Evolutionary conservation across 2,888 invertebrate species (phyloP).

Genomic region (Blastobasis lacticolella): DNA sequence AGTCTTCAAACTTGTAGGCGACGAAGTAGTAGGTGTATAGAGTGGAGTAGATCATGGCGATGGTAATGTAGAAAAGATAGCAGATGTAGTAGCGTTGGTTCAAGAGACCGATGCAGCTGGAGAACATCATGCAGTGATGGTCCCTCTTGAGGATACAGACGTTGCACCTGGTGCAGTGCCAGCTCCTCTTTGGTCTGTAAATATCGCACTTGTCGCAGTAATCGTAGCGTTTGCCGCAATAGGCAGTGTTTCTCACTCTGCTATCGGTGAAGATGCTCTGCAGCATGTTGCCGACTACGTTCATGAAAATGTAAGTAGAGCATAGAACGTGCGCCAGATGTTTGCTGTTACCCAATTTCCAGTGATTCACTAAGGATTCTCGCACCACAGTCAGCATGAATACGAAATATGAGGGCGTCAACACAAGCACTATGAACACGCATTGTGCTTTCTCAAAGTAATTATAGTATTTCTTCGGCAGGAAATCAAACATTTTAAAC

Average conservation of each 20-base stretch:
- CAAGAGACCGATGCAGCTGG: constrained; percentile 84
- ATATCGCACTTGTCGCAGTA: constrained; percentile 83
- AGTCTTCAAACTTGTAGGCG: constrained; percentile 37
- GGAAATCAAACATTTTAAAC: too few relatives aligned
- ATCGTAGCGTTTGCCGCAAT: constrained; percentile 17
- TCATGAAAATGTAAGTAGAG: constrained; percentile 11
- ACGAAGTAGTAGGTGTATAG: constrained; percentile 80
- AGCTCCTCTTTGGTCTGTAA: constrained; percentile 81
- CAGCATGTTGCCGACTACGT: constrained; percentile 14
- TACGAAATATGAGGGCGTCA: constrained; percentile 11
- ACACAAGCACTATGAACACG: constrained; percentile 1
- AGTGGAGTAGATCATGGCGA: constrained; percentile 78
- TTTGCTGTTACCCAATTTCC: constrained; percentile 3
- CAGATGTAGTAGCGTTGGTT: constrained; percentile 86
- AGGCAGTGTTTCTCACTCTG: constrained; percentile 1
- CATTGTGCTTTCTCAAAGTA: background rate
- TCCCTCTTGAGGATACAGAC: constrained; percentile 85
- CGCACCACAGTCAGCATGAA: constrained; percentile 11
- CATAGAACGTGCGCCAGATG: constrained; percentile 15
- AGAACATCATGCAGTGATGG: constrained; percentile 86
- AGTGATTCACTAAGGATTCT: constrained; percentile 3
- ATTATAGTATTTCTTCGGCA: too few relatives aligned
- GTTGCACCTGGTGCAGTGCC: constrained; percentile 86
- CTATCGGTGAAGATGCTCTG: constrained; percentile 14
- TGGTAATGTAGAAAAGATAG: constrained; percentile 78